Conservation (phyloP, 2,888 invertebrate species). For the Frankliniella intonsa region DNA sequence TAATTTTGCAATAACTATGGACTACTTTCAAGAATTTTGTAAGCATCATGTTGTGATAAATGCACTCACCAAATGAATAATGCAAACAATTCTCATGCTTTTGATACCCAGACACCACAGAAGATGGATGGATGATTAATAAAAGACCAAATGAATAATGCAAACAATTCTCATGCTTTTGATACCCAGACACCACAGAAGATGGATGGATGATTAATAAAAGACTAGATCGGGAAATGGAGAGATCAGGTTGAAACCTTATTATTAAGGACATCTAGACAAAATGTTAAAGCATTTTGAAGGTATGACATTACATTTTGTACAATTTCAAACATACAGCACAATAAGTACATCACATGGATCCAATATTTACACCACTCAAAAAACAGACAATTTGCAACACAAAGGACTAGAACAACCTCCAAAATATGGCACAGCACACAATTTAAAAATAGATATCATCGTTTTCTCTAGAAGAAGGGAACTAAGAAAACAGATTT, state of each 20-base stretch:
- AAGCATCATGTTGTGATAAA: no score
- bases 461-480: neutral
- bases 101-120: no score
- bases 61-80: no score
- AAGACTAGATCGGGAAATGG: neutral
- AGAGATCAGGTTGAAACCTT: neutral
- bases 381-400: neutral
- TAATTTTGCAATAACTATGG: no score
- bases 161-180: no score
- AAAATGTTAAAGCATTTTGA: conserved; percentile 9
- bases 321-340: neutral
- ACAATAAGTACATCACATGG: conserved; percentile 4
- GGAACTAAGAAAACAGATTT: neutral
- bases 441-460: neutral
- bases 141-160: neutral
- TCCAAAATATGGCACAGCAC: conserved; percentile 20
- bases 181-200: no score
- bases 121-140: neutral
- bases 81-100: no score
- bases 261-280: neutral
- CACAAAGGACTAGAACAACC: conserved; percentile 14
- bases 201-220: neutral
- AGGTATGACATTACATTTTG: neutral
- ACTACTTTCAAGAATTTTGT: no score
- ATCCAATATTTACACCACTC: neutral